Evolutionary conservation across 2,797 vertebrate genomes (phyloP), one percentile per base, ranked within the genome.

Genomic region (Poeciliopsis turneri): DNA sequence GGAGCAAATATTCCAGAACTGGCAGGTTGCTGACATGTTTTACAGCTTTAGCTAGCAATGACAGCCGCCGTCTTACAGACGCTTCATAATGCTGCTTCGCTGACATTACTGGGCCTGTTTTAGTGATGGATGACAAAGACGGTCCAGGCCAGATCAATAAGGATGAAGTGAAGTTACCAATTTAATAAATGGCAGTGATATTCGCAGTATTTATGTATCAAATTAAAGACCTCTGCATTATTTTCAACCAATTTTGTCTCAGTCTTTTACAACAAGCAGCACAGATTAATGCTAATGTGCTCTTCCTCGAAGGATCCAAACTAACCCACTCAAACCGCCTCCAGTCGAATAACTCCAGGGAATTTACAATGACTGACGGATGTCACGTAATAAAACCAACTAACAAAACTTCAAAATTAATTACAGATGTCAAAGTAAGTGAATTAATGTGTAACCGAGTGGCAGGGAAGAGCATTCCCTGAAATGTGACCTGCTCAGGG

Each of bases 261-360:
- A 61, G 28, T 8, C 59, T 33, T 33, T 30, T 18, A 61, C 16
- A 61, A 33, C 59, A 15, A 33, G 28, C 59, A 61, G 59, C 30
- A 16, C 5, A 28, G n/a, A 33, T 61, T 1, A 33, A 61, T 61
- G 30, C 28, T 7, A 39, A 33, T 39, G 61, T 39, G 30, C 15
- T 39, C 57, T 30, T 30, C 55, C 55, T 33, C 33, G 0, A 10
- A 66, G 7, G 33, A 39, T 18, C 59, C 59, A 61, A 18, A 16
- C 5, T 18, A 2, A 1, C 2, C 41, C 41, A 4, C 2, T 51
- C 49, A 51, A 51, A 51, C 78, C 75, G 79, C 80, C 80, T 80
- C 82, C 72, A 51, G 61, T 55, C 36, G 59, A 86, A 80, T 16
- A 72, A 83, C 79, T 82, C 76, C 30, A 2, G 82, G 78, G 75